Evolutionary conservation across 2,113 vertebrate species (phyloP).

Genomic region (Anseranas semipalmata): DNA sequence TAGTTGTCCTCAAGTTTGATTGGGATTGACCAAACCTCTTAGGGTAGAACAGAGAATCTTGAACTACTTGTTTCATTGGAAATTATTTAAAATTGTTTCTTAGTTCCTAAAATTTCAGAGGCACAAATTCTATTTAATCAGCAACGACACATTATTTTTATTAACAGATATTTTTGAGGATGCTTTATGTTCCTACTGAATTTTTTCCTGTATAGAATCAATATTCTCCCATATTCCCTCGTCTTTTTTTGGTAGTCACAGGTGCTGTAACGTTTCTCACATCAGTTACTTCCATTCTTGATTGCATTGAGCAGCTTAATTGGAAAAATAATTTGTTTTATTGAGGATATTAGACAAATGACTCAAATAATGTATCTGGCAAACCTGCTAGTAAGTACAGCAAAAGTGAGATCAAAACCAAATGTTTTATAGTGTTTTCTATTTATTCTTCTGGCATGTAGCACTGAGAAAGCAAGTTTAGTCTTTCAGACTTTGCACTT

Average conservation of each 20-base stretch:
- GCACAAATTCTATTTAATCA: not conserved
- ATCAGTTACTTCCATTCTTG: slow-evolving; percentile 26
- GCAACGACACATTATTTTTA: not conserved
- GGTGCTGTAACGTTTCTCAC: not conserved
- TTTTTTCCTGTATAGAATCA: not conserved
- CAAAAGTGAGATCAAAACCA: not conserved
- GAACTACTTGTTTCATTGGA: not conserved
- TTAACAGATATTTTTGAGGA: not conserved
- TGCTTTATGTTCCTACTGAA: not conserved
- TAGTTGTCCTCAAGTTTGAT: not conserved
- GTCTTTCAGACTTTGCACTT: not conserved
- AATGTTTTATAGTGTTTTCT: not conserved
- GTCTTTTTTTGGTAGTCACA: slow-evolving; percentile 33
- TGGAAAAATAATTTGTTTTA: slow-evolving; percentile 41
- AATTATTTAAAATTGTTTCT: not conserved
- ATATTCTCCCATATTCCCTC: not conserved
- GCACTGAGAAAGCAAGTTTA: not conserved
- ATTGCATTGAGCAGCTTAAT: slow-evolving; percentile 31
- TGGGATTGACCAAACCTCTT: not conserved
- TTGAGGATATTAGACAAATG: slow-evolving; percentile 34
- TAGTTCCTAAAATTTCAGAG: not conserved
- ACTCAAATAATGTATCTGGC: not conserved
- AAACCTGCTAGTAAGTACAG: not conserved
- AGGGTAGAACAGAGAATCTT: not conserved
- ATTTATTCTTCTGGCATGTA: slow-evolving; percentile 6